These are phyloP conservation scores for Tipula confusa DNA, from an alignment of 2,888 invertebrate species.

Conservation along the genomic window DNA sequence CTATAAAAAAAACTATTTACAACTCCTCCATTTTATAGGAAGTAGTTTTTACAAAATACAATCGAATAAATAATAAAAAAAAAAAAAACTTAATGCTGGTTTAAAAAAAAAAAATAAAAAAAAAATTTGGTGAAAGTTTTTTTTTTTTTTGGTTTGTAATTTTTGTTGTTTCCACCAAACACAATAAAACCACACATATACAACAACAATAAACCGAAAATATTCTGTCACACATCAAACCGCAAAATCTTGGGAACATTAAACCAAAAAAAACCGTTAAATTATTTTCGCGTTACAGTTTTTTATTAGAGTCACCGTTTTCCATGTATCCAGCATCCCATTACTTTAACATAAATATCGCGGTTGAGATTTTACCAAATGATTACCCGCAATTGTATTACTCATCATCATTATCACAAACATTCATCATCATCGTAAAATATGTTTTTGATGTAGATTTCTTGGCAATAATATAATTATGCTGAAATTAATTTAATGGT, in stretches of 20 bases:
- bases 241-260: slow-evolving; percentile 9
- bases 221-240: slow-evolving; percentile 3
- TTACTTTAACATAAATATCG: background rate
- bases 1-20: background rate
- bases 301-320: background rate
- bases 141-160: background rate
- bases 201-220: background rate
- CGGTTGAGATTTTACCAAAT: background rate
- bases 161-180: background rate
- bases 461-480: background rate
- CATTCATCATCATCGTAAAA: background rate
- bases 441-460: background rate
- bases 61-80: background rate
- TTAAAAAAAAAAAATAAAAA: too few species aligned
- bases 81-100: background rate
- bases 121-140: background rate
- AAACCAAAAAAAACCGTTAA: background rate
- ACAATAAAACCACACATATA: background rate
- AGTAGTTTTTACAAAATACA: slow-evolving; percentile 7
- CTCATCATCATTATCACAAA: background rate
- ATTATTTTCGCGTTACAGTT: background rate
- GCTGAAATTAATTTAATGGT: background rate
- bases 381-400: background rate
- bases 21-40: background rate
- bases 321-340: background rate